Evolutionary conservation across 2,888 invertebrate species (phyloP), one percentile per base, ranked within the genome.

Genomic region (Chloroclysta siterata): DNA sequence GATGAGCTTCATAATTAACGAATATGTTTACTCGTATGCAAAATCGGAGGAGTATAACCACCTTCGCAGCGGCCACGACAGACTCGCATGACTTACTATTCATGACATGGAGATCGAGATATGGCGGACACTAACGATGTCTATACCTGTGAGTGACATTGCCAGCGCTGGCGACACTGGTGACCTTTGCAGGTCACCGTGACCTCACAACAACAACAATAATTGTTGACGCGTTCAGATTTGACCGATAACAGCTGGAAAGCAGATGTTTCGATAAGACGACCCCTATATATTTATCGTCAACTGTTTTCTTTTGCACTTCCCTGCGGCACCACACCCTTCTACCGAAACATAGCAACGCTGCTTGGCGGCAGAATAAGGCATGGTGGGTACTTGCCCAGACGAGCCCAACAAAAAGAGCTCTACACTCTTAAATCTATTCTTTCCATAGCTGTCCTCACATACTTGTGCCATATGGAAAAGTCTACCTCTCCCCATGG

Each of bases 111-210:
- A 63, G 68, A 66, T 64, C 17, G 7, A 44, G 70, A 70, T 72
- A 72, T 41, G 59, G 58, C 51, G 17, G 56, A 62, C 65, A 66
- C 68, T 72, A 72, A 72, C 62, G 67, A 70, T 66, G 70, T 70
- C 70, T 65, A 52, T 63, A 63, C 63, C 66, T 60, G 53, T 59
- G 62, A 60, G 47, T 57, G 61, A 65, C 64, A 61, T 61, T 57
- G 54, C 57, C 55, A 53, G 65, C 62, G 47, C 51, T 63, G 50
- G 46, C 41, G 52, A 63, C 63, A 47, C 52, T 44, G 48, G 47
- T 63, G 65, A 69, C 71, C 69, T 66, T 68, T 52, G 44, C 29
- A 44, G 69, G 66, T 66, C 71, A 56, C 60, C 29, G 61, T 63
- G 65, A 68, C 68, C 65, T 51, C 54, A 58, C 60, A 57, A 53